A percentile compares a stretch with the other conserved stretches of the same genome.
These are phyloP conservation scores for Hydroisotoma schaefferi DNA, from an alignment of 2,888 invertebrate species.

Conservation along the genomic window DNA sequence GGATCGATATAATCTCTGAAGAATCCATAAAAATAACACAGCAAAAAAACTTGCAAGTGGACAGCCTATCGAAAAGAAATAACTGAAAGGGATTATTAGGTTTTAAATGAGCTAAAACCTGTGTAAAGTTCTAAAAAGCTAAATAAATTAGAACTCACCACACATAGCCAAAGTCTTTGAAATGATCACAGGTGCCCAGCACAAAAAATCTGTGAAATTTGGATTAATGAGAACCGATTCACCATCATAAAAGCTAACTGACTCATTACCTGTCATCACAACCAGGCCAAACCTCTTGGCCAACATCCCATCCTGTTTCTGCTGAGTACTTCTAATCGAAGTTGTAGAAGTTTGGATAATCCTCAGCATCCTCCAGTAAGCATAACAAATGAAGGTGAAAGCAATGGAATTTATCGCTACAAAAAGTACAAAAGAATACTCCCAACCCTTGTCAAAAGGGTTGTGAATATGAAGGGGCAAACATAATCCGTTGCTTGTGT, in stretches of 20 bases:
- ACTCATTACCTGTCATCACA: constrained; percentile 54
- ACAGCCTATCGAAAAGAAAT: no score
- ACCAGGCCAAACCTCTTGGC: constrained; percentile 62
- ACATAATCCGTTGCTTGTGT: constrained; percentile 62
- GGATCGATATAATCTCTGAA: no score
- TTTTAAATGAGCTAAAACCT: no score
- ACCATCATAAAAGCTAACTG: not conserved
- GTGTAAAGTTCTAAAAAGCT: not conserved
- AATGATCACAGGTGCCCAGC: constrained; percentile 61
- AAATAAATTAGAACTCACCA: constrained; percentile 52
- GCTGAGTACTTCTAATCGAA: constrained; percentile 60
- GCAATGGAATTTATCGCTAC: constrained; percentile 59
- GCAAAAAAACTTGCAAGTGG: no score
- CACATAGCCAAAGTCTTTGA: constrained; percentile 59
- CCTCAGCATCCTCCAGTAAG: constrained; percentile 60
- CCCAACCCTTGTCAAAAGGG: constrained; percentile 62
- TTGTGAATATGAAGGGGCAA: constrained; percentile 61
- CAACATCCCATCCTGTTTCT: constrained; percentile 58
- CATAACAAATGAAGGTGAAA: constrained; percentile 59
- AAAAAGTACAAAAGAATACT: constrained; percentile 60
- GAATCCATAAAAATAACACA: no score
- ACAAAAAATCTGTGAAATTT: constrained; percentile 62
- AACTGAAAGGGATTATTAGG: no score
- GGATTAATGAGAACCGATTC: constrained; percentile 57
- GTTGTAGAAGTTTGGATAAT: constrained; percentile 60